A percentile compares a stretch with the other conserved stretches of the same genome.
phyloP scores from a whole-genome alignment of 2,888 invertebrate species.

The Acronicta alni region DNA sequence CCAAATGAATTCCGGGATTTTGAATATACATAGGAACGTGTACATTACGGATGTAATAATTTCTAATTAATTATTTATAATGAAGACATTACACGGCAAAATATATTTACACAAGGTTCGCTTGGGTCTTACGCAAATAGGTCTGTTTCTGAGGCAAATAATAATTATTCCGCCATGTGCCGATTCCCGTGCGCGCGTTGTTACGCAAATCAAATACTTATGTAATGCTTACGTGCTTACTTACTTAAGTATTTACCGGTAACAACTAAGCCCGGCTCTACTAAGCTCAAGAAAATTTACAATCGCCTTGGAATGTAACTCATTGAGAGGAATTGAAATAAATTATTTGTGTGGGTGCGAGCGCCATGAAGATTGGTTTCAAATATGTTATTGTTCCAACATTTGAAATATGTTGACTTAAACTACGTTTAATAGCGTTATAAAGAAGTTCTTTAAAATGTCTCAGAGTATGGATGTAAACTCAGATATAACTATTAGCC shows the following conservation, averaged over 20 bases:
- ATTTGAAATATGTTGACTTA: conserved; percentile 6
- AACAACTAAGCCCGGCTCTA: conserved; percentile 30
- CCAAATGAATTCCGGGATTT: not conserved
- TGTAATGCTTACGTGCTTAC: conserved; percentile 45
- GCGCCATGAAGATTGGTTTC: conserved; percentile 1
- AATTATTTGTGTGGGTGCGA: conserved; percentile 21
- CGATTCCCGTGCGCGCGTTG: conserved; percentile 21
- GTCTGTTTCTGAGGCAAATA: conserved; percentile 41
- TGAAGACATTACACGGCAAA: conserved; percentile 41
- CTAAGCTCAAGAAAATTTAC: conserved; percentile 43
- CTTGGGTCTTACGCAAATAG: conserved; percentile 40
- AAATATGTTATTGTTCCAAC: not conserved
- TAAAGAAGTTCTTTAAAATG: too few species aligned
- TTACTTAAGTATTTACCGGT: conserved; percentile 48
- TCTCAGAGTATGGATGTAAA: too few species aligned
- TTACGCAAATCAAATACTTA: conserved; percentile 52
- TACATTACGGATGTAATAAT: conserved; percentile 24
- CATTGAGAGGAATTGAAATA: conserved; percentile 26
- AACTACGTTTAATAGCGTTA: not conserved
- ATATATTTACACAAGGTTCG: conserved; percentile 43
- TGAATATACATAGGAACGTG: not conserved
- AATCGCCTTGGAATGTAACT: conserved; percentile 31
- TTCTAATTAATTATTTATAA: conserved; percentile 41
- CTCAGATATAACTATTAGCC: too few species aligned
- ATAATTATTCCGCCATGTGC: conserved; percentile 39